Evolutionary conservation across 2,113 vertebrate species (phyloP).

Genomic region (Lampris megalopsis): DNA sequence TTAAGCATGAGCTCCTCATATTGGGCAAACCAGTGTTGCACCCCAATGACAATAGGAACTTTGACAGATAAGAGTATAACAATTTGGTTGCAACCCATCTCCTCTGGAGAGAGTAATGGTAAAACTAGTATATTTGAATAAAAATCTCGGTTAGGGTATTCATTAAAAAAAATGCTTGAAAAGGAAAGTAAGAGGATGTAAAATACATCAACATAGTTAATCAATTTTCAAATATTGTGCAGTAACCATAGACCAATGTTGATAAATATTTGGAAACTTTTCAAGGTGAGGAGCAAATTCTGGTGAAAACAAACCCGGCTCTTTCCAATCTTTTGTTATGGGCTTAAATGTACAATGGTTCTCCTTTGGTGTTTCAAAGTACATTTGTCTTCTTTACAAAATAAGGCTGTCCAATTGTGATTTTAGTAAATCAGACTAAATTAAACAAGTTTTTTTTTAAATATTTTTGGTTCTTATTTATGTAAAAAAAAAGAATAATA

Average conservation of each 20-base stretch:
- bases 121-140: constrained; percentile 59
- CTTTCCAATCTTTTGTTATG: constrained; percentile 74
- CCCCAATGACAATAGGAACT: constrained; percentile 42
- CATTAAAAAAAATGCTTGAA: constrained; percentile 22
- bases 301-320: constrained; percentile 72
- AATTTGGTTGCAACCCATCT: constrained; percentile 3
- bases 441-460: constrained; percentile 35
- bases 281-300: constrained; percentile 71
- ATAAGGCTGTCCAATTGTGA: constrained; percentile 40
- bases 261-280: constrained; percentile 47
- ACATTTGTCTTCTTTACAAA: constrained; percentile 51
- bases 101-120: constrained; percentile 57
- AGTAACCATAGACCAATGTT: constrained; percentile 44
- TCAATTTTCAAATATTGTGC: constrained; percentile 69
- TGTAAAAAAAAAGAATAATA: too few species aligned
- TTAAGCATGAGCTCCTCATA: constrained; percentile 2
- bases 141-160: constrained; percentile 59
- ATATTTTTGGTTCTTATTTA: too few species aligned
- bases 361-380: constrained; percentile 47
- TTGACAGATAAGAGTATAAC: constrained; percentile 41
- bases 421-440: constrained; percentile 63
- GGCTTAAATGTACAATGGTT: constrained; percentile 74
- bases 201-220: constrained; percentile 67
- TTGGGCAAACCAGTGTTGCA: constrained; percentile 20
- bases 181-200: constrained; percentile 68